Percentiles rank a stretch among this genome's conserved stretches.
phyloP scores from a whole-genome alignment of 2,113 vertebrate species.

The Sapajus apella region DNA sequence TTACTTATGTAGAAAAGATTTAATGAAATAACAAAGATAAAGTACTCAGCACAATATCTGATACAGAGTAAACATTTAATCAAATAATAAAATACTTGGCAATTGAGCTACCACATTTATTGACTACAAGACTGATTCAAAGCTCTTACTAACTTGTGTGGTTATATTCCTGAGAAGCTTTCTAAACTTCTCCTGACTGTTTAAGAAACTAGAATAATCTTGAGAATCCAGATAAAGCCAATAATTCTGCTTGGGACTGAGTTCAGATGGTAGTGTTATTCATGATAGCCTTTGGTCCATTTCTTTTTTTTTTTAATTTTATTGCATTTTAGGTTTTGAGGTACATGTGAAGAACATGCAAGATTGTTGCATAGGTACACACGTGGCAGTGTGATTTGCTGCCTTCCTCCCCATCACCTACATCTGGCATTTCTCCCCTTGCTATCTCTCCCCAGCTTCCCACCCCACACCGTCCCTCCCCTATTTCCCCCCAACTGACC shows the following conservation, averaged over 20 bases:
- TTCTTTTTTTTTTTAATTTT: background rate
- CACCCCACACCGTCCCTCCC: too few relatives aligned
- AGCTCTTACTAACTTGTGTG: background rate
- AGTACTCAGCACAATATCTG: background rate
- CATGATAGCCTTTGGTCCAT: background rate
- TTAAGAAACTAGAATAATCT: background rate
- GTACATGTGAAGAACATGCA: too few relatives aligned
- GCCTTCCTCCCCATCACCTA: too few relatives aligned
- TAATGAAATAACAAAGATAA: background rate
- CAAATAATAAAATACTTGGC: background rate
- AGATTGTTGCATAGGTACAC: too few relatives aligned
- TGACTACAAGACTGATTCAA: background rate
- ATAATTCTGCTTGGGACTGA: background rate
- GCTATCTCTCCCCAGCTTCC: too few relatives aligned
- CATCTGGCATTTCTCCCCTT: too few relatives aligned
- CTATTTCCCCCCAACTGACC: too few relatives aligned
- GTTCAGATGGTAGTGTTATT: background rate
- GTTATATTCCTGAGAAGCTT: background rate
- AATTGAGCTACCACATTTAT: background rate
- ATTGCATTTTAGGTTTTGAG: too few relatives aligned
- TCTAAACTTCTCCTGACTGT: background rate
- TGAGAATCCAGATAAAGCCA: background rate
- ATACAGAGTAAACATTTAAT: background rate
- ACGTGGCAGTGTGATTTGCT: too few relatives aligned
- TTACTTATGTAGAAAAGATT: background rate